phyloP scores from a whole-genome alignment of 1,140 invertebrate species.

The Drosophila sp. region DNA sequence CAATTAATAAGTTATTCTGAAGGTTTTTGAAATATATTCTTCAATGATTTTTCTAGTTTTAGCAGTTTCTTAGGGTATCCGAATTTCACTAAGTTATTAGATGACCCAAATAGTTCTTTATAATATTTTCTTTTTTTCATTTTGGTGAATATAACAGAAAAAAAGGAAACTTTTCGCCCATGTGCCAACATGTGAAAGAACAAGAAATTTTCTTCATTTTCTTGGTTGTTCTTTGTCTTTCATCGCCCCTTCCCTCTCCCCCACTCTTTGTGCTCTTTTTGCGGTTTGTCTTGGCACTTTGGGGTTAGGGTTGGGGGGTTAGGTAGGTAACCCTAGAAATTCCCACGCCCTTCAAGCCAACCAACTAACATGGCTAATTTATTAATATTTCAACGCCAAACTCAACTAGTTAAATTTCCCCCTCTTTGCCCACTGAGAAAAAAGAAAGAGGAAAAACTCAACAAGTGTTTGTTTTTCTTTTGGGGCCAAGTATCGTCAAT shows the following conservation, averaged over 20 bases:
- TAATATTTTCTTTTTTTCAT: not conserved
- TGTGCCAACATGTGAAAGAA: slow-evolving; percentile 1
- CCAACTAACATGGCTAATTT: slow-evolving; percentile 37
- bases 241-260: not conserved
- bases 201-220: slow-evolving; percentile 6
- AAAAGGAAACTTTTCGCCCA: not conserved
- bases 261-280: slow-evolving; percentile 25
- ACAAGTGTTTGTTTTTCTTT: slow-evolving; percentile 70
- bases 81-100: not conserved
- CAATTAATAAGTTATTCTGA: too few relatives aligned
- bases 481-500: slow-evolving; percentile 15
- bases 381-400: slow-evolving; percentile 54
- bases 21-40: too few relatives aligned
- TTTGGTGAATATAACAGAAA: not conserved
- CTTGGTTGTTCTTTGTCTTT: slow-evolving; percentile 1
- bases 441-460: slow-evolving; percentile 32
- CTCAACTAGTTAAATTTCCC: slow-evolving; percentile 9
- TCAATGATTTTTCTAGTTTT: not conserved
- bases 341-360: not conserved
- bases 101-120: slow-evolving; percentile 5
- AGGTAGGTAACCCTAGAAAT: slow-evolving; percentile 21
- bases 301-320: slow-evolving; percentile 1
- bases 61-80: not conserved
- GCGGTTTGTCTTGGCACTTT: slow-evolving; percentile 38
- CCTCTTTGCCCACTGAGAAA: not conserved